Conservation (phyloP, 2,797 vertebrate genomes). For the Alfaro cultratus region DNA sequence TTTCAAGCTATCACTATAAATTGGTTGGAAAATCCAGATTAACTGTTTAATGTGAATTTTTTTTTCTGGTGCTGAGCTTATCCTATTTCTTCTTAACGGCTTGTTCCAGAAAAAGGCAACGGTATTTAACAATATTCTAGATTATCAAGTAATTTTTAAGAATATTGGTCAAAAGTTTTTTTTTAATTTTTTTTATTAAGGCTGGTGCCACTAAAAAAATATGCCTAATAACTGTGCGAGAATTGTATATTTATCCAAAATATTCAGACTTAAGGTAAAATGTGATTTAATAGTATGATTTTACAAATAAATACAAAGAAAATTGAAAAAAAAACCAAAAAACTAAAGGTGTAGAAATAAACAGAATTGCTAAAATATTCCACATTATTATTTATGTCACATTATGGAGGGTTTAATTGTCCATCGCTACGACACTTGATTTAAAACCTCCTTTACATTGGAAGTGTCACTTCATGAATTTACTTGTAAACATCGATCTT, state of each 20-base stretch:
- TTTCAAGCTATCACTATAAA: background rate
- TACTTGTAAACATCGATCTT: background rate
- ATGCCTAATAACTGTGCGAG: background rate
- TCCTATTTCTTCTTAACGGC: background rate
- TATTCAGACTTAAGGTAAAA: background rate
- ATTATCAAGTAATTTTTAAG: background rate
- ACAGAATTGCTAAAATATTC: background rate
- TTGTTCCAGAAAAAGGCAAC: background rate
- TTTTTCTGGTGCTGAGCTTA: background rate
- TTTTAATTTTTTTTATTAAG: background rate
- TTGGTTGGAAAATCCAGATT: background rate
- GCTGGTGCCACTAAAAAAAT: background rate
- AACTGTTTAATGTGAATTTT: background rate
- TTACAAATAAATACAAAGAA: background rate
- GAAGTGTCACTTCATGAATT: background rate
- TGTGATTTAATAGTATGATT: background rate
- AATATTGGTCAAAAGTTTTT: background rate
- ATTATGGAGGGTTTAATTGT: background rate
- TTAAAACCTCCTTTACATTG: background rate
- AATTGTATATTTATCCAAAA: background rate
- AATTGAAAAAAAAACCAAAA: background rate
- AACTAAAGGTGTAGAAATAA: background rate
- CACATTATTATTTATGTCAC: background rate
- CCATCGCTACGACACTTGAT: background rate
- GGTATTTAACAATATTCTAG: background rate